phyloP scores from a whole-genome alignment of 2,888 invertebrate species.

The Coenonympha glycerion region DNA sequence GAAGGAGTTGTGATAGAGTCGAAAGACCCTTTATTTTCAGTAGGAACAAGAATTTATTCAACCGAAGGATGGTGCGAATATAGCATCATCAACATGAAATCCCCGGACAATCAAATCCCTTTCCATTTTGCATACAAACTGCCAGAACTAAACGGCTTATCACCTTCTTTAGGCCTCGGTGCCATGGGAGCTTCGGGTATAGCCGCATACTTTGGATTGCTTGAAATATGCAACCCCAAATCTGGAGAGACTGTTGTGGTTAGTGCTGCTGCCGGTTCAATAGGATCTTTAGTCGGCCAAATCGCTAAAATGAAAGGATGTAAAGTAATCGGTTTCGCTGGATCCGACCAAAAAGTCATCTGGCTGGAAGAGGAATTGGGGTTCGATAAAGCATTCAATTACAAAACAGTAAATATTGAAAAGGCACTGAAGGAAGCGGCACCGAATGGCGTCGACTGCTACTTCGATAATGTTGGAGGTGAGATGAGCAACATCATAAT shows the following conservation, averaged over 20 bases:
- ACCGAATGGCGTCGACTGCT: conserved; percentile 83
- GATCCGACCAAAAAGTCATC: conserved; percentile 81
- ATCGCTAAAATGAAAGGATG: conserved; percentile 82
- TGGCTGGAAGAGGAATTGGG: conserved; percentile 80
- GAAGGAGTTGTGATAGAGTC: conserved; percentile 74
- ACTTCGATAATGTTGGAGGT: conserved; percentile 86
- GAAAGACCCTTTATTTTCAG: conserved; percentile 75
- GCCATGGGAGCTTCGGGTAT: conserved; percentile 82
- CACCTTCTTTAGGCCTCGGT: conserved; percentile 77
- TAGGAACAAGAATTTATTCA: conserved; percentile 76
- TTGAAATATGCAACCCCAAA: conserved; percentile 81
- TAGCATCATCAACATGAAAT: conserved; percentile 38
- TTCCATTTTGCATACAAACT: conserved; percentile 51
- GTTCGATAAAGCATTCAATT: conserved; percentile 83
- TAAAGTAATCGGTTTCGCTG: conserved; percentile 81
- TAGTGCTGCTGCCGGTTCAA: conserved; percentile 83
- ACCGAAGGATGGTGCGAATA: conserved; percentile 81
- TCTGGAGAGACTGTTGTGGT: conserved; percentile 82
- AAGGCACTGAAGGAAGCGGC: conserved; percentile 77
- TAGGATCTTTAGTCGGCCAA: conserved; percentile 84
- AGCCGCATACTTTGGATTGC: conserved; percentile 83
- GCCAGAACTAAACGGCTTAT: conserved; percentile 69
- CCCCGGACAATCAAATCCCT: conserved; percentile 21
- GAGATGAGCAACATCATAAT: conserved; percentile 77
- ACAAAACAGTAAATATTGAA: conserved; percentile 78